Evolutionary conservation across 92 coral and sea anemone species (phyloP).

Genomic region (Umimayanthus chanpuru): DNA sequence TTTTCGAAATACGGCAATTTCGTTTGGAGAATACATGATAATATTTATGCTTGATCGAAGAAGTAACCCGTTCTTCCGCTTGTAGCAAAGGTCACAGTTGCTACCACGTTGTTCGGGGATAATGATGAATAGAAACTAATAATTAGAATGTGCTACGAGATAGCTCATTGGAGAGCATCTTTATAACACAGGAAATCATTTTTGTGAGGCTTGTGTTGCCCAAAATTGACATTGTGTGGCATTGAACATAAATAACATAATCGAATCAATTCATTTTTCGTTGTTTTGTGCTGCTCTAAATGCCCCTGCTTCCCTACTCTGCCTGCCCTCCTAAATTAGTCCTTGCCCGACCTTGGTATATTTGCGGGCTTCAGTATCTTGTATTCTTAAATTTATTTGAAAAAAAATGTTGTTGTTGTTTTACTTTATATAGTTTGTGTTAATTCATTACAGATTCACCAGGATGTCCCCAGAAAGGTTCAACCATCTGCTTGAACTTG

Average conservation of each 20-base stretch:
- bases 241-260: slow-evolving; percentile 25
- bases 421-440: too few species aligned
- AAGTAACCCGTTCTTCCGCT: slow-evolving; percentile 21
- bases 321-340: slow-evolving; percentile 24
- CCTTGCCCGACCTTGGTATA: slow-evolving; percentile 23
- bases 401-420: slow-evolving; percentile 9
- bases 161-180: too few species aligned
- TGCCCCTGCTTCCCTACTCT: slow-evolving; percentile 9
- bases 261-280: slow-evolving; percentile 31
- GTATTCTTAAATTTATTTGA: slow-evolving; percentile 7
- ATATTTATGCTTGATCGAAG: slow-evolving; percentile 8
- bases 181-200: neutral
- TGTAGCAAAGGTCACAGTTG: neutral
- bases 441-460: slow-evolving; percentile 10
- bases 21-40: slow-evolving; percentile 12
- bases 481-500: slow-evolving; percentile 33
- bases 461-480: slow-evolving; percentile 34
- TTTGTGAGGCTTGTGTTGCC: slow-evolving; percentile 21
- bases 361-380: slow-evolving; percentile 27
- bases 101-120: slow-evolving; percentile 7
- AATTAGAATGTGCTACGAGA: too few species aligned
- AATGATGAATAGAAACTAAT: neutral
- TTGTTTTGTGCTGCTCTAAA: slow-evolving; percentile 29
- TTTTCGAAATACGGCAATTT: slow-evolving; percentile 10
- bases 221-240: slow-evolving; percentile 19